A percentile compares a stretch with the other conserved stretches of the same genome.
Evolutionary conservation across 2,888 invertebrate genomes (phyloP).

Genomic region (Dicyrtomina minuta): DNA sequence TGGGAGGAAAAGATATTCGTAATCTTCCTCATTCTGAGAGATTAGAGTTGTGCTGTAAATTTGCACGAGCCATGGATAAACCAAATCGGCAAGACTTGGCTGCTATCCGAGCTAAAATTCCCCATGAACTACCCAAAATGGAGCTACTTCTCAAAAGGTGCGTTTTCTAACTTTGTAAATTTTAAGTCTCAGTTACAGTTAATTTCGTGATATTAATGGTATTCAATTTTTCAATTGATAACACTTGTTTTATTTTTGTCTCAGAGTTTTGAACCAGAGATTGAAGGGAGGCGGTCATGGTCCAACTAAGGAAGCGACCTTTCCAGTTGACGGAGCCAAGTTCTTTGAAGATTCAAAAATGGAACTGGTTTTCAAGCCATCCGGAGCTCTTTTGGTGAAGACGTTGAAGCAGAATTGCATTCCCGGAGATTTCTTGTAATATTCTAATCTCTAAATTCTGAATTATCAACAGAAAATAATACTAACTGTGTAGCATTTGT

Average conservation of each 20-base stretch:
- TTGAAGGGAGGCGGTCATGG: constrained; percentile 37
- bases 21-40: constrained; percentile 57
- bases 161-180: constrained; percentile 30
- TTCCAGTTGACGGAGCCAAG: constrained; percentile 24
- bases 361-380: constrained; percentile 38
- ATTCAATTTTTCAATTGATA: too few relatives aligned
- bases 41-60: constrained; percentile 63
- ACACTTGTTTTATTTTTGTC: not conserved
- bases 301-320: constrained; percentile 31
- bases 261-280: not conserved
- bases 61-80: constrained; percentile 72
- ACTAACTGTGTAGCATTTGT: not conserved
- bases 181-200: too few relatives aligned
- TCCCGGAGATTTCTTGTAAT: constrained; percentile 48
- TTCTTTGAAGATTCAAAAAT: constrained; percentile 1
- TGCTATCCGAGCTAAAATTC: constrained; percentile 63
- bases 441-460: not conserved
- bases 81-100: constrained; percentile 61
- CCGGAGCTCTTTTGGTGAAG: constrained; percentile 46
- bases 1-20: constrained; percentile 71
- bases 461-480: not conserved
- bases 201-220: too few relatives aligned
- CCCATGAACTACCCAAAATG: constrained; percentile 63
- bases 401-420: constrained; percentile 41
- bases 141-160: constrained; percentile 58